Base-by-base conservation (phyloP, 2,113 vertebrate genomes). In the Guaruba guarouba region DNA sequence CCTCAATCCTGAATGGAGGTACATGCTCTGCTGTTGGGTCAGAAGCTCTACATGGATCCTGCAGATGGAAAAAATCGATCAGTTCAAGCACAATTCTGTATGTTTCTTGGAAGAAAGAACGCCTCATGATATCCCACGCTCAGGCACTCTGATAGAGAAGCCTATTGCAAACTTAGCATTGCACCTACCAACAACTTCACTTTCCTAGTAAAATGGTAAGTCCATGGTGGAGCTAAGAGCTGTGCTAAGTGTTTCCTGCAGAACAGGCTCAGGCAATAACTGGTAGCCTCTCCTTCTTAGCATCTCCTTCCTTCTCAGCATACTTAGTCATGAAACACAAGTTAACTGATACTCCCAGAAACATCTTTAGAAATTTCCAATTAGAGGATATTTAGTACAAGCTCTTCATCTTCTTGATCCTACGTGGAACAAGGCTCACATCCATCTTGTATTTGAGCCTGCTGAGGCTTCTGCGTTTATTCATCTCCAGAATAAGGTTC, bases 41-140 rank as follows among this genome's bases (percentile, higher is more conserved):
- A 57, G 41, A 66, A 79, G 17, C 69, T 12, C 39, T n/a, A 0
- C 6, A 3, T 13, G 57, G 57, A 35, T 59, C 31, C 55, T 59
- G 33, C 16, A 15, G 52, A 14, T 28, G 41, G 48, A 22, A 35
- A 37, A 88, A 48, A 7, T 23, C 15, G 29, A 8, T 17, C 62
- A 67, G 14, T 28, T 82, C 33, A 82, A 41, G 39, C 43, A 43
- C 43, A 80, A 23, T 44, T 23, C 63, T 74, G 18, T 2, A 31
- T 0, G 1, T n/a, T 16, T 9, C n/a, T 25, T 15, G 68, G 25
- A 67, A 88, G 25, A 44, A 82, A 66, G 44, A n/a, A 43, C 31
- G 3, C 28, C 20, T 57, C 0, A 35, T 39, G 39, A 19, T 10
- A 28, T 18, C 12, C 43, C 48, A 17, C 1, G 2, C 4, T n/a